Percentiles rank a stretch among this genome's conserved stretches.
Evolutionary conservation across 2,113 vertebrate species (phyloP).

Genomic region (Syngnathus typhle): DNA sequence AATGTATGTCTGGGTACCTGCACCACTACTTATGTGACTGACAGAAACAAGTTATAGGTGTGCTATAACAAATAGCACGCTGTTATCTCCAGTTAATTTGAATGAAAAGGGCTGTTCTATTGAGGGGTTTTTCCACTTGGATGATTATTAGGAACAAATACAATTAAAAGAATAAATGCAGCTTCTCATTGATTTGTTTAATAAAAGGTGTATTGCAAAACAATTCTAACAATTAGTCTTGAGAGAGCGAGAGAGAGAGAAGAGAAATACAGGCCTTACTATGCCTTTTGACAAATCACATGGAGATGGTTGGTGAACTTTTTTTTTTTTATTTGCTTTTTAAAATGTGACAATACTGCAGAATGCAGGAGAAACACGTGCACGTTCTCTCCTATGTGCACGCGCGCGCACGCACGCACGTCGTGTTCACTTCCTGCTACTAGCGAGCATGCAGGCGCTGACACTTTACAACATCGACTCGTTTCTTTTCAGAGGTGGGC

Average conservation of each 20-base stretch:
- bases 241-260: too few species aligned
- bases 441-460: conserved; percentile 5
- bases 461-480: not conserved
- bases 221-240: too few species aligned
- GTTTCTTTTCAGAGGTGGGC: too few species aligned
- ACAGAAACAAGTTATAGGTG: too few species aligned
- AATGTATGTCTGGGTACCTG: too few species aligned
- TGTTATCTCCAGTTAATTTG: too few species aligned
- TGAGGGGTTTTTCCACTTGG: not conserved
- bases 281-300: not conserved
- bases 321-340: conserved; percentile 5
- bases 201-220: too few species aligned
- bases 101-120: not conserved
- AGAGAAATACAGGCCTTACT: too few species aligned
- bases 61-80: too few species aligned
- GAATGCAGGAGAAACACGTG: not conserved
- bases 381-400: not conserved
- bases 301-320: not conserved
- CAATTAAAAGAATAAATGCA: too few species aligned
- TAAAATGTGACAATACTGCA: conserved; percentile 3
- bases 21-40: too few species aligned
- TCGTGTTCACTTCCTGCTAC: conserved; percentile 5
- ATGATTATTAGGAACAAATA: not conserved
- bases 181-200: too few species aligned
- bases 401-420: not conserved